phyloP scores from a whole-genome alignment of 2,797 vertebrate species.

The Poecilia picta region DNA sequence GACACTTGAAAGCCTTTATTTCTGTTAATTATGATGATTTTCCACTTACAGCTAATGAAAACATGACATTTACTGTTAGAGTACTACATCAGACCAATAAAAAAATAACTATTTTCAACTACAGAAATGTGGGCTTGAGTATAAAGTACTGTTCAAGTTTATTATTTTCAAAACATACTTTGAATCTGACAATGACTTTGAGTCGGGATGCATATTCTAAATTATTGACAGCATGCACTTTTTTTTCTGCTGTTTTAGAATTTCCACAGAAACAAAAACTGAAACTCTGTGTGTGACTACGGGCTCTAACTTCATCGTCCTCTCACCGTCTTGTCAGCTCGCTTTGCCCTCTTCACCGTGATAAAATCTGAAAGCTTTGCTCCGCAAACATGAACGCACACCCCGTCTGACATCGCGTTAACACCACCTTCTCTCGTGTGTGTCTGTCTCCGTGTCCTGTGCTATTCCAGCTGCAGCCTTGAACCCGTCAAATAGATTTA shows the following conservation, averaged over 20 bases:
- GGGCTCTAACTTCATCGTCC: constrained; percentile 22
- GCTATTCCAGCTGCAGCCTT: constrained; percentile 12
- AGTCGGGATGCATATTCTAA: too few relatives aligned
- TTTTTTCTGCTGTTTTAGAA: neutral
- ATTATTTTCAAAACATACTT: too few relatives aligned
- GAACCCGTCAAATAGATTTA: constrained; percentile 27
- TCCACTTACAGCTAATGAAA: too few relatives aligned
- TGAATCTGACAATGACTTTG: too few relatives aligned
- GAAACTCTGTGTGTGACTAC: neutral
- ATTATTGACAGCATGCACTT: neutral
- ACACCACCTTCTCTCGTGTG: constrained; percentile 8
- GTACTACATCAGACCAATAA: too few relatives aligned
- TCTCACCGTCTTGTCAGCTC: constrained; percentile 3
- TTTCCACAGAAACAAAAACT: neutral
- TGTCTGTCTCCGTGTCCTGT: neutral
- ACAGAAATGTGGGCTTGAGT: too few relatives aligned
- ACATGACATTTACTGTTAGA: too few relatives aligned
- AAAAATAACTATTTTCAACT: too few relatives aligned
- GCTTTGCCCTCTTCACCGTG: neutral
- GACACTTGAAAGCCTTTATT: too few relatives aligned
- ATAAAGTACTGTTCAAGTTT: too few relatives aligned
- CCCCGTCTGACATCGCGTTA: constrained; percentile 31
- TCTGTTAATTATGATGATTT: too few relatives aligned
- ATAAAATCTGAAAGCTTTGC: constrained; percentile 21
- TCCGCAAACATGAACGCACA: constrained; percentile 1